Conservation (phyloP, 2,888 invertebrate genomes). For the Belgica antarctica region DNA sequence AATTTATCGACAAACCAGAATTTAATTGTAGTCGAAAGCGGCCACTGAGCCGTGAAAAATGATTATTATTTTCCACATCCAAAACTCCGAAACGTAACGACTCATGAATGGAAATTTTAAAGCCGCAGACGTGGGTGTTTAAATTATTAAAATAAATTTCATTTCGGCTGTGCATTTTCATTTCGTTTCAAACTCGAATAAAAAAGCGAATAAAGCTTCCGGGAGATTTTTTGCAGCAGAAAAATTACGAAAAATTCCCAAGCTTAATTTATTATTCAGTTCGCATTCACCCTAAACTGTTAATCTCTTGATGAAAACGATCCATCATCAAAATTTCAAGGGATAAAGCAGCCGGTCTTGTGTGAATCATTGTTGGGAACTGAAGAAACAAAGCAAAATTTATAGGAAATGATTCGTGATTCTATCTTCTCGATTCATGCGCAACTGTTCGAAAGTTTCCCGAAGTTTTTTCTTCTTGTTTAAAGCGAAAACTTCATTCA, state of each 20-base stretch:
- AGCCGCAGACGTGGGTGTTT: slow-evolving; percentile 14
- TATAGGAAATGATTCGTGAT: neutral
- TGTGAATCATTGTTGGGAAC: neutral
- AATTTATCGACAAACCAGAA: neutral
- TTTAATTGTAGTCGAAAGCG: slow-evolving; percentile 14
- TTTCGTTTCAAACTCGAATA: slow-evolving; percentile 14
- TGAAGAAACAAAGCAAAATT: neutral
- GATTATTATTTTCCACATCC: slow-evolving; percentile 17
- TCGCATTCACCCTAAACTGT: slow-evolving; percentile 39
- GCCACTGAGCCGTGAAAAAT: slow-evolving; percentile 13
- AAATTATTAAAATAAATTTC: slow-evolving; percentile 29
- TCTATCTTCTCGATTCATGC: neutral
- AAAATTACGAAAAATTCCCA: slow-evolving; percentile 22
- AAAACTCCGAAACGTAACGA: neutral
- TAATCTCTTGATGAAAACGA: slow-evolving; percentile 33
- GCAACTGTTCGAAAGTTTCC: neutral
- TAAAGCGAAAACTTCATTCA: slow-evolving; percentile 5
- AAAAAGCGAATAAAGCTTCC: slow-evolving; percentile 3
- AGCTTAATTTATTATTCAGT: slow-evolving; percentile 36
- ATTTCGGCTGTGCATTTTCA: neutral
- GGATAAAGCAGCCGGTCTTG: neutral
- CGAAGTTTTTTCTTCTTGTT: no score
- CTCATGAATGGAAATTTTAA: slow-evolving; percentile 28
- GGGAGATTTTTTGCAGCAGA: slow-evolving; percentile 9
- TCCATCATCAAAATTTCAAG: slow-evolving; percentile 14